Conservation (phyloP, 2,888 invertebrate species). For the Melanargia galathea region DNA sequence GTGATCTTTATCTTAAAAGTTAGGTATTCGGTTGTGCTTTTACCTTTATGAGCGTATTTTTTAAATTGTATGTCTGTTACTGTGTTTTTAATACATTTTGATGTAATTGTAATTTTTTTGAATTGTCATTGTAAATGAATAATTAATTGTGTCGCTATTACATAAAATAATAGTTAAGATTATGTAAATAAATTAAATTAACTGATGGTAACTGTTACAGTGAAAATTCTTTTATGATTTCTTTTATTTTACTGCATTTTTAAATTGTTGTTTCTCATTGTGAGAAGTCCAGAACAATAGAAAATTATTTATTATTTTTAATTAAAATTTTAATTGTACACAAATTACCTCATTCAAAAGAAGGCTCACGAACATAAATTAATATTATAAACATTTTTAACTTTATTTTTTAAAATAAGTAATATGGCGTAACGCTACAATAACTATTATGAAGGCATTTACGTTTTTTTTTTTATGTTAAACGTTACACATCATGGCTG, state of each 20-base stretch:
- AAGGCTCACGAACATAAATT: not conserved
- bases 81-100: constrained; percentile 29
- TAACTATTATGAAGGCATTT: too few relatives aligned
- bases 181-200: constrained; percentile 7
- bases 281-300: constrained; percentile 4
- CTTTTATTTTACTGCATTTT: not conserved
- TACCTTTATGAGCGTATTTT: constrained; percentile 41
- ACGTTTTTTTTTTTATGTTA: too few relatives aligned
- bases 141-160: not conserved
- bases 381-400: not conserved
- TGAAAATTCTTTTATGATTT: not conserved
- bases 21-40: constrained; percentile 58
- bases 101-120: constrained; percentile 23
- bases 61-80: constrained; percentile 36
- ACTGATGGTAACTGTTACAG: not conserved
- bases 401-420: not conserved
- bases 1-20: constrained; percentile 37
- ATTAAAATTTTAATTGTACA: not conserved
- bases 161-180: constrained; percentile 1
- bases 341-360: not conserved
- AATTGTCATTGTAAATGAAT: constrained; percentile 3
- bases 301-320: not conserved
- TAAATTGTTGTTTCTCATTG: not conserved
- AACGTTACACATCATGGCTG: too few relatives aligned
- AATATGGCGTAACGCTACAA: not conserved